Base-by-base conservation (phyloP, 1,140 invertebrate species). In the Fopius arisanus region DNA sequence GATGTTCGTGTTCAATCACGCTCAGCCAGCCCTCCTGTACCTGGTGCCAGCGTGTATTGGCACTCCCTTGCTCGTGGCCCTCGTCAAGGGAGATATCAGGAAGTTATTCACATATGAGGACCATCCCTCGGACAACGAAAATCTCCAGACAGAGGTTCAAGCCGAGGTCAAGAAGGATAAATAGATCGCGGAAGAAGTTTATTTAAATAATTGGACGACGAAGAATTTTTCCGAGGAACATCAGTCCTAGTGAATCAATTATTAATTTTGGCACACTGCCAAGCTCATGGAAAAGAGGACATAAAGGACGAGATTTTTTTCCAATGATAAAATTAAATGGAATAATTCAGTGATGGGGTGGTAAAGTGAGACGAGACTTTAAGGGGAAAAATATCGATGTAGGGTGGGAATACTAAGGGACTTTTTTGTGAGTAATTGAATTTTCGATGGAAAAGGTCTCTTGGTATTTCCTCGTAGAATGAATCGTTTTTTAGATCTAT, bases 1-100 rank as follows among this genome's bases (percentile, higher is more conserved):
- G 51, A 99, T 99, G 97, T 97, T 99, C 88, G 90, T 97, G 65
- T 99, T 98, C 88, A 97, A 98, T 86, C 97, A 99, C 89, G 97
- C 97, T n/a, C 96, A 99, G 90, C 98, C 98, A 0, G 98, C 98
- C 72, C 89, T 99, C 26, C 87, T 99, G 33, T 99, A 99, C 86
- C 90, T 99, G 67, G 98, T 99, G 72, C 98, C 98, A 19, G 95
- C 96, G 9, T 99, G 98, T 89, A 88, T 99, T 75, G 94, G 93
- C 66, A 94, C 96, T 40, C 98, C 98, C 3, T 83, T 98, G 1
- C 82, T 93, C 4, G 85, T 99, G 0, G 97, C 98, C 12, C 84
- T 98, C 23, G 81, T 98, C 2, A 94, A 94, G 83, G 98, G 98
- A 74, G 98, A 99, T 82, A 86, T 98, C 23, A 96, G 94, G 78